Conservation (phyloP, 2,888 invertebrate species). For the Antheraea yamamai region DNA sequence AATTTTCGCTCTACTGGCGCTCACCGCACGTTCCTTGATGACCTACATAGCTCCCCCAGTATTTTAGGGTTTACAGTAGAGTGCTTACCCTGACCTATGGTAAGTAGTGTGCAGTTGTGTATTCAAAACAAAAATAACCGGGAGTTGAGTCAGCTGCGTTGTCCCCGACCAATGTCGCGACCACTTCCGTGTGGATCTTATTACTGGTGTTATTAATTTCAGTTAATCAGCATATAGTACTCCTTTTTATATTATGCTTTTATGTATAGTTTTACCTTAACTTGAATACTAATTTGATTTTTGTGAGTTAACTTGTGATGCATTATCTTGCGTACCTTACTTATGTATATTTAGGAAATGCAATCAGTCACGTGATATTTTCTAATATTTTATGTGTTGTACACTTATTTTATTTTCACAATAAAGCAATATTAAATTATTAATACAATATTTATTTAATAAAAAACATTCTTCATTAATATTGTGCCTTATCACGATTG, state of each 20-base stretch:
- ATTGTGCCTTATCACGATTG: not conserved
- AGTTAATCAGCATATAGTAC: slow-evolving; percentile 4
- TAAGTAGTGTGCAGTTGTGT: slow-evolving; percentile 64
- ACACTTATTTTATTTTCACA: not conserved
- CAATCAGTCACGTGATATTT: not conserved
- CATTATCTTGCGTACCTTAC: not conserved
- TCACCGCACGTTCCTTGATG: slow-evolving; percentile 61
- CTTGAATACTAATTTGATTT: not conserved
- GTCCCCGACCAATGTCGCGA: slow-evolving; percentile 46
- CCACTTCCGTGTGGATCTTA: slow-evolving; percentile 52
- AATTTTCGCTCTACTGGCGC: slow-evolving; percentile 38
- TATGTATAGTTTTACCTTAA: not conserved
- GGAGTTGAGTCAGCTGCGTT: slow-evolving; percentile 59
- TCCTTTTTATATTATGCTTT: not conserved
- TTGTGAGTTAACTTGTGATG: not conserved
- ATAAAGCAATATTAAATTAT: not conserved
- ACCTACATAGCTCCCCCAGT: slow-evolving; percentile 76
- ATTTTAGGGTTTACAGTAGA: slow-evolving; percentile 72
- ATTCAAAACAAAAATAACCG: slow-evolving; percentile 65
- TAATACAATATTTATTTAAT: not conserved
- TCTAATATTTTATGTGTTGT: not conserved
- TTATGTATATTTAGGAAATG: not conserved
- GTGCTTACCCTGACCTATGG: slow-evolving; percentile 74
- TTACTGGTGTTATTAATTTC: slow-evolving; percentile 8
- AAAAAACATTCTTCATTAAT: not conserved